Evolutionary conservation across 2,797 vertebrate genomes (phyloP).

Genomic region (Avahi laniger): DNA sequence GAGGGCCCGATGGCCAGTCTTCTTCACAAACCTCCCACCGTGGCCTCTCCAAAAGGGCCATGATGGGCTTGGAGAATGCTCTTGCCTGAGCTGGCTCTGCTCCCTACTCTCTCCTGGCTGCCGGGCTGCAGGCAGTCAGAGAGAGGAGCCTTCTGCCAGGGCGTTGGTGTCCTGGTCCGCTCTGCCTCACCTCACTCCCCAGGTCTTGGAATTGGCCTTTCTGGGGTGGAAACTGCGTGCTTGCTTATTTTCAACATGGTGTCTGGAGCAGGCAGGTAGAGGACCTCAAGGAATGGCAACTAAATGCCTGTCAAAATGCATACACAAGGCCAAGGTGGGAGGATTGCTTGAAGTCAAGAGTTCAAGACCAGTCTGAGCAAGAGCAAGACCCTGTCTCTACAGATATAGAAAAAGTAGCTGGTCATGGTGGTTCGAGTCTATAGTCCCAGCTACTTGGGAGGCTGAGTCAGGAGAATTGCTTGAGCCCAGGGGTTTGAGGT

Average conservation of each 20-base stretch:
- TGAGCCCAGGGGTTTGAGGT: neutral
- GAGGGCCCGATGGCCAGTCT: neutral
- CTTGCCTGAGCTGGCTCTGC: neutral
- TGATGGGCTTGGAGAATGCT: neutral
- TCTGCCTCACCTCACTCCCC: neutral
- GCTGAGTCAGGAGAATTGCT: neutral
- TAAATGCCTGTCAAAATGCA: neutral
- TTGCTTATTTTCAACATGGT: neutral
- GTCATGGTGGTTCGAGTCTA: neutral
- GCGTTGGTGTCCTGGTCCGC: neutral
- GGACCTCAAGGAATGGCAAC: neutral
- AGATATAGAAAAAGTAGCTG: neutral
- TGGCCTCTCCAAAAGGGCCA: neutral
- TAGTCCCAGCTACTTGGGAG: neutral
- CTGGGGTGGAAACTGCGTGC: neutral
- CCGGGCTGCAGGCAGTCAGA: neutral
- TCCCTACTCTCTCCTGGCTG: neutral
- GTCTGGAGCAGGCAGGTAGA: neutral
- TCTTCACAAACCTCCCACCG: neutral
- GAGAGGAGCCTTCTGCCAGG: neutral
- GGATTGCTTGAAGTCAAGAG: neutral
- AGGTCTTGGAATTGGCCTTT: neutral
- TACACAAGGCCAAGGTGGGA: neutral
- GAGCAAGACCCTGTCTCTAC: neutral
- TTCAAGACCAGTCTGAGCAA: neutral